Evolutionary conservation across 2,888 invertebrate species (phyloP).

Genomic region (Neoitamus cyanurus): DNA sequence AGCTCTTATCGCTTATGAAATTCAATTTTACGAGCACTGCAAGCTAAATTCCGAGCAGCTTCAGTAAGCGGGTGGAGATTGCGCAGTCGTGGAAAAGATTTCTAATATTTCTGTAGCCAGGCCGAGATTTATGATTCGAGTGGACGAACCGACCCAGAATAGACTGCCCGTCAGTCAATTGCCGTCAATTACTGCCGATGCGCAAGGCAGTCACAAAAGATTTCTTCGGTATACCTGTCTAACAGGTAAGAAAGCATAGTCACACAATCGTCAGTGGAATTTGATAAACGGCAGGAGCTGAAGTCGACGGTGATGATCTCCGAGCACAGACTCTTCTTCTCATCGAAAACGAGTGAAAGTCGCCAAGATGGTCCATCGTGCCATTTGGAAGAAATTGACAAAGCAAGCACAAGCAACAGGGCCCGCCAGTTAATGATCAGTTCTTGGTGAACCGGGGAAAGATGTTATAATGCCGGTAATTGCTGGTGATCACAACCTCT

Average conservation of each 20-base stretch:
- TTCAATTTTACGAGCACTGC: background rate
- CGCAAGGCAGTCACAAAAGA: background rate
- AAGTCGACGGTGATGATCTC: background rate
- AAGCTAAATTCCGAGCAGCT: background rate
- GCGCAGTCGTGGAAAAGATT: background rate
- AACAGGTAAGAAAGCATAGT: background rate
- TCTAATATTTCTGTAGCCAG: background rate
- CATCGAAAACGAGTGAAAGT: background rate
- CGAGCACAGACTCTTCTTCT: background rate
- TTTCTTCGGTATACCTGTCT: background rate
- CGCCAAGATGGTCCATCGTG: background rate
- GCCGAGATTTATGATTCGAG: background rate
- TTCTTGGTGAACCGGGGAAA: background rate
- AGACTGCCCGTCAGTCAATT: background rate
- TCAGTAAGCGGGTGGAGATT: background rate
- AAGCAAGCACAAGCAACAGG: background rate
- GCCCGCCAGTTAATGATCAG: background rate
- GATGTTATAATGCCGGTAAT: conserved; percentile 2
- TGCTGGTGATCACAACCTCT: background rate
- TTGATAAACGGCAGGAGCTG: conserved; percentile 6
- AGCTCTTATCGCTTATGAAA: background rate
- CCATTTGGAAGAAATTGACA: conserved; percentile 11
- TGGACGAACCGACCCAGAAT: background rate
- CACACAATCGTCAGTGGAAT: background rate
- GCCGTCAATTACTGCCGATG: background rate